Conservation (phyloP, 2,888 invertebrate genomes). For the Sericinus montela region DNA sequence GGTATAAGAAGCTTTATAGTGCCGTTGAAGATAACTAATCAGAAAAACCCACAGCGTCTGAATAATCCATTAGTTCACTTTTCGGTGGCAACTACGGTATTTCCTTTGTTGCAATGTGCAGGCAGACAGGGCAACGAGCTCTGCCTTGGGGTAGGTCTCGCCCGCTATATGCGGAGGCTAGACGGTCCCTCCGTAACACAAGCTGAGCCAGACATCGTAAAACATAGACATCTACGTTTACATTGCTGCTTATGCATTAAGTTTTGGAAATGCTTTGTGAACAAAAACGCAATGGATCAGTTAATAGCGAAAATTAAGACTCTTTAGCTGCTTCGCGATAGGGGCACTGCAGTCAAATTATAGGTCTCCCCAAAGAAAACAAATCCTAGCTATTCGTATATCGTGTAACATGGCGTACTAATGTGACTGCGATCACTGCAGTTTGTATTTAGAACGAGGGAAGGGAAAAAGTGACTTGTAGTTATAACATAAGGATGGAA, state of each 20-base stretch:
- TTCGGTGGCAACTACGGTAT: constrained; percentile 16
- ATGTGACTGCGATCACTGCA: neutral
- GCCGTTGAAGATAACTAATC: constrained; percentile 1
- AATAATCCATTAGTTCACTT: constrained; percentile 22
- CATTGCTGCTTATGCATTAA: constrained; percentile 29
- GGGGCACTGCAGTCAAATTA: constrained; percentile 56
- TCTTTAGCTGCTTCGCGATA: neutral
- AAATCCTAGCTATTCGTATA: constrained; percentile 35
- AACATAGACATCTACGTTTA: constrained; percentile 3
- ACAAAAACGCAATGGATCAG: constrained; percentile 31
- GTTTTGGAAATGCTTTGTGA: neutral
- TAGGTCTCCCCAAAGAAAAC: constrained; percentile 58
- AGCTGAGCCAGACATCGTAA: constrained; percentile 21
- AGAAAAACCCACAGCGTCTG: constrained; percentile 5
- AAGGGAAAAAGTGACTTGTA: neutral
- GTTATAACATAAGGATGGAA: neutral
- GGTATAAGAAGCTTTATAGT: neutral
- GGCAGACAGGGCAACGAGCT: constrained; percentile 41
- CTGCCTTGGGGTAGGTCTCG: constrained; percentile 68
- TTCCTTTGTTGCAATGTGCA: constrained; percentile 10
- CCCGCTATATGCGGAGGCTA: constrained; percentile 44
- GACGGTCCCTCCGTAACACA: constrained; percentile 42
- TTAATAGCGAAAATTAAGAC: neutral
- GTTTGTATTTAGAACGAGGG: neutral
- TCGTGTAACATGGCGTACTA: no score